These are phyloP conservation scores for Kuschelorhynchus macadamiae DNA, from an alignment of 2,888 invertebrate species.

Conservation along the genomic window DNA sequence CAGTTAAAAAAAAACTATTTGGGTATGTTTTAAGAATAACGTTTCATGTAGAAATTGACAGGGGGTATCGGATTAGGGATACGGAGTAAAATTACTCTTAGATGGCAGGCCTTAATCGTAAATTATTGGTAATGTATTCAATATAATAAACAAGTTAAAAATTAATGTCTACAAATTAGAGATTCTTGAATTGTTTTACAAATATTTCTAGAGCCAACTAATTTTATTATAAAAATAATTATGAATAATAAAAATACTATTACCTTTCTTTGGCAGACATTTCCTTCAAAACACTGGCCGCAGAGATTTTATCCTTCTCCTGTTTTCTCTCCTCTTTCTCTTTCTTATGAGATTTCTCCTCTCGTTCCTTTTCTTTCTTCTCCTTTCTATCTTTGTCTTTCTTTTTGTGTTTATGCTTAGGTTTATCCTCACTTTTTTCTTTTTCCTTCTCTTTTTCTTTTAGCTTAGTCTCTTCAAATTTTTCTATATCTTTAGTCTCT, in stretches of 20 bases:
- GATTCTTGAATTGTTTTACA: too few species aligned
- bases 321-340: constrained; percentile 57
- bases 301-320: constrained; percentile 45
- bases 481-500: constrained; percentile 64
- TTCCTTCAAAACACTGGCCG: constrained; percentile 38
- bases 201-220: too few species aligned
- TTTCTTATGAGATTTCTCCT: constrained; percentile 63
- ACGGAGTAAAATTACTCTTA: too few species aligned
- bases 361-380: constrained; percentile 66
- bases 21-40: too few species aligned
- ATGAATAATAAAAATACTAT: neutral
- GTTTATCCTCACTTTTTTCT: constrained; percentile 65
- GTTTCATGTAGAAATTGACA: too few species aligned
- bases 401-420: constrained; percentile 72
- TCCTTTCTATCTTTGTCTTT: constrained; percentile 73
- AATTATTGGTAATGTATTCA: too few species aligned
- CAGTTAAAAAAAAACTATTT: too few species aligned
- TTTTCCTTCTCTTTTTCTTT: constrained; percentile 61
- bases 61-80: too few species aligned
- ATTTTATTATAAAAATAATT: neutral
- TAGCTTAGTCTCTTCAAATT: constrained; percentile 56
- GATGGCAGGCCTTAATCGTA: too few species aligned
- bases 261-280: constrained; percentile 43
- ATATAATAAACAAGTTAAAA: too few species aligned
- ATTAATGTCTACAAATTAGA: too few species aligned